Evolutionary conservation across 2,113 vertebrate genomes (phyloP).

Genomic region (Trinectes maculatus): DNA sequence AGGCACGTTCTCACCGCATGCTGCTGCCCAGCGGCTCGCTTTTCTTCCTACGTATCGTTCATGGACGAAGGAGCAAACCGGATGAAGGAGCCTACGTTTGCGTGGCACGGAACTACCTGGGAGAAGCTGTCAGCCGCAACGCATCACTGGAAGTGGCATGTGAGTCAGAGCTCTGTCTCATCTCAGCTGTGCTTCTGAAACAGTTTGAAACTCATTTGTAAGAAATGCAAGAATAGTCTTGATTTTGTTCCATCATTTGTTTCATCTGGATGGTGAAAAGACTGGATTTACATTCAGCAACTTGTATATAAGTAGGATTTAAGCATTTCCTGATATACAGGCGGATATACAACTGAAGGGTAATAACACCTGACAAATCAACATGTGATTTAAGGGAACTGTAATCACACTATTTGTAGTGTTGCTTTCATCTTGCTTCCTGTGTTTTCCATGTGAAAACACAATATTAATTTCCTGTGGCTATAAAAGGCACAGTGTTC

Average conservation of each 20-base stretch:
- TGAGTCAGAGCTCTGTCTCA: conserved; percentile 81
- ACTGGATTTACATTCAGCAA: conserved; percentile 27
- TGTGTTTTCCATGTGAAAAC: conserved; percentile 15
- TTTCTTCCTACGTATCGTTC: conserved; percentile 97
- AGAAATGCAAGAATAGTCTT: neutral
- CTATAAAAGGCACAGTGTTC: conserved; percentile 8
- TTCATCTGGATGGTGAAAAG: conserved; percentile 21
- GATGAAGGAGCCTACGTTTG: conserved; percentile 98
- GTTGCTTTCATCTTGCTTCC: conserved; percentile 20
- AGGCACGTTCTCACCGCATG: conserved; percentile 97
- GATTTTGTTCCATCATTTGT: neutral
- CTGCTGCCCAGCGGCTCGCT: conserved; percentile 95
- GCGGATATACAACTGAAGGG: too few relatives aligned
- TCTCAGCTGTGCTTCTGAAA: neutral
- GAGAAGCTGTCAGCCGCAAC: conserved; percentile 97
- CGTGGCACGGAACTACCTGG: conserved; percentile 97
- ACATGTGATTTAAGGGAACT: conserved; percentile 30
- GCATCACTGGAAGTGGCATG: conserved; percentile 98
- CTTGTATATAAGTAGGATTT: conserved; percentile 3
- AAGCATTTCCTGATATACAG: neutral
- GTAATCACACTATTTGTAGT: conserved; percentile 33
- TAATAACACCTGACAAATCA: conserved; percentile 44
- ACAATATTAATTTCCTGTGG: conserved; percentile 23
- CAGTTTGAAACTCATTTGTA: neutral
- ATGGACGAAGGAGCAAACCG: conserved; percentile 95